phyloP scores from a whole-genome alignment of 2,888 invertebrate species.

The Troides helena region DNA sequence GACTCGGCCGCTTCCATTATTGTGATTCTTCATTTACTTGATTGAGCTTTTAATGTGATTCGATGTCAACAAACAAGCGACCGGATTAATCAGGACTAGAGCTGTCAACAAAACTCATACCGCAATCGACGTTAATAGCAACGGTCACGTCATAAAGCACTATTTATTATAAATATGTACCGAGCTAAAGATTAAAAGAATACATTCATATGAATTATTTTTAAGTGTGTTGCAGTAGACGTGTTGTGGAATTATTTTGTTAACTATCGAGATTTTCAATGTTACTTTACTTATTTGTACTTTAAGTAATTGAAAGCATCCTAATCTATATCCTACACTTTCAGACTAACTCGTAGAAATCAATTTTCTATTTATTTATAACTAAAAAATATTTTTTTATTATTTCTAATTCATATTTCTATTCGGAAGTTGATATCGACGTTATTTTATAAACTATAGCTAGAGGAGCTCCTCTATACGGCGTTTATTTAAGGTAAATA shows the following conservation, averaged over 20 bases:
- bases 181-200: background rate
- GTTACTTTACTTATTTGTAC: background rate
- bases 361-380: background rate
- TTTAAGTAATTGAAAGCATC: background rate
- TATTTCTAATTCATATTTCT: no score
- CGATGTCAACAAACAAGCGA: constrained; percentile 68
- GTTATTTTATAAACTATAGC: background rate
- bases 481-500: no score
- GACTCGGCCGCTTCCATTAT: constrained; percentile 69
- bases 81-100: constrained; percentile 70
- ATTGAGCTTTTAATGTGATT: constrained; percentile 80
- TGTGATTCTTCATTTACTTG: constrained; percentile 80
- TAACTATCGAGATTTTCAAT: background rate
- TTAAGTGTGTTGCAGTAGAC: background rate
- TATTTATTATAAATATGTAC: constrained; percentile 24
- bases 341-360: background rate
- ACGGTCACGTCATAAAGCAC: constrained; percentile 58
- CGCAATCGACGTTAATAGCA: constrained; percentile 62
- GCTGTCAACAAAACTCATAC: constrained; percentile 63
- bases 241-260: no score
- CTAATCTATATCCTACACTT: background rate
- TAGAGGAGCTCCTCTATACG: background rate
- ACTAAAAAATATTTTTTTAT: background rate
- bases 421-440: no score
- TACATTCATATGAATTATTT: background rate